A percentile compares a stretch with the other conserved stretches of the same genome.
These are phyloP conservation scores for Petaurus breviceps DNA, from an alignment of 2,113 vertebrate genomes.

Conservation along the genomic window DNA sequence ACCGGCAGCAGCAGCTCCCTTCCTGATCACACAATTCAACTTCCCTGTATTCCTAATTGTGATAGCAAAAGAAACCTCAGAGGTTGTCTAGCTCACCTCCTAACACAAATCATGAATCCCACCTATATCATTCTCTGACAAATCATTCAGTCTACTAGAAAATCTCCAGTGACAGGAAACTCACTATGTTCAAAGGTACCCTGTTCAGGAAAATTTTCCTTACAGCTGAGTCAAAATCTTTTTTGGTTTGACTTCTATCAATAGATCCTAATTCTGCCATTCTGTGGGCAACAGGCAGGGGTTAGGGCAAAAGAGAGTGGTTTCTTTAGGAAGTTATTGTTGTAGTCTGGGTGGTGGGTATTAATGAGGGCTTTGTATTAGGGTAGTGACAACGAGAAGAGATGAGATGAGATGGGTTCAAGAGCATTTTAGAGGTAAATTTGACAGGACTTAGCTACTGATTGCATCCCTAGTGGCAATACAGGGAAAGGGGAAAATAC, in stretches of 20 bases:
- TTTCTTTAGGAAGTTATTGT: not conserved
- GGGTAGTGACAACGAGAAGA: not conserved
- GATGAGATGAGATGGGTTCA: not conserved
- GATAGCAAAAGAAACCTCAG: not conserved
- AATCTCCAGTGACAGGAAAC: too few relatives aligned
- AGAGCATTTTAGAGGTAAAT: not conserved
- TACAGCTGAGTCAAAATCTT: not conserved
- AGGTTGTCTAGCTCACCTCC: not conserved
- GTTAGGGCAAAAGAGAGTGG: not conserved
- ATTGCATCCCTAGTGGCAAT: not conserved
- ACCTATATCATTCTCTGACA: not conserved
- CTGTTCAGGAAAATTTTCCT: too few relatives aligned
- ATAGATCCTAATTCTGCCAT: not conserved
- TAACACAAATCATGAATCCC: not conserved
- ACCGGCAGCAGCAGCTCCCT: not conserved
- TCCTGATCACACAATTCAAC: not conserved
- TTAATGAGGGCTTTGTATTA: not conserved
- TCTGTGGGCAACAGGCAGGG: not conserved
- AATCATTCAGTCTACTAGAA: too few relatives aligned
- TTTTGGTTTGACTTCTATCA: not conserved
- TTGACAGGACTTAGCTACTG: not conserved
- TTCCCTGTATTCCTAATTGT: not conserved
- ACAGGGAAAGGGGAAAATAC: not conserved
- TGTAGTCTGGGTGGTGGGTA: not conserved
- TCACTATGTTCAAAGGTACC: too few relatives aligned